Base-by-base conservation (phyloP, 2,113 vertebrate species). In the Halichoeres trimaculatus region DNA sequence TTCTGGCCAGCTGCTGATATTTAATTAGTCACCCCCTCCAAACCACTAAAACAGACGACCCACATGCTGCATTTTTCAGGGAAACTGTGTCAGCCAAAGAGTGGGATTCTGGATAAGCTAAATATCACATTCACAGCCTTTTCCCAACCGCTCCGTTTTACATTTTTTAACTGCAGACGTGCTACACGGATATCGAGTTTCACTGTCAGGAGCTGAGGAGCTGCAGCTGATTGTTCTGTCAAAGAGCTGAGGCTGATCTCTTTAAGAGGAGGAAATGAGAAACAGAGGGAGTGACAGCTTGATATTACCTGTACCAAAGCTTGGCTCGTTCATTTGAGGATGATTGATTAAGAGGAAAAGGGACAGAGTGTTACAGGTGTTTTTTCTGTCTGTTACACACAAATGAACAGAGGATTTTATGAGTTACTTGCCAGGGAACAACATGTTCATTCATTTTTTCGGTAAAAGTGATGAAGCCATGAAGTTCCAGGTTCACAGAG, bases 41-140 rank as follows among this genome's bases (percentile, higher is more conserved):
- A 89, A 89, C 63, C 76, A 58, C 70, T 78, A 52, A 74, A 89
- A 78, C 88, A 91, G 85, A 89, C 84, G 89, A 48, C n/a, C 23
- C 57, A 36, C 40, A 41, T 56, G 73, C 67, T 54, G 53, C 24
- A 71, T 54, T 64, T 74, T 72, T 78, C 65, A 70, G 61, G 52
- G 67, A 78, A 68, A 41, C 10, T 0, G 58, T 23, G 24, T 56
- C 40, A 17, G 76, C 78, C 80, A 78, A 56, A 55, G 24, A 67
- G 78, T 60, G 67, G 81, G 81, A 54, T 68, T 81, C 48, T 75
- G 80, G 57, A 86, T 40, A 59, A 76, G 47, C 22, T 64, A 70
- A 45, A 79, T 74, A 73, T 85, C 47, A 45, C 54, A 78, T 76
- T 76, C 68, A 56, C 41, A 16, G 45, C 48, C 55, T 43, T 74